Conservation (phyloP, 2,888 invertebrate genomes). For the Caenorhabditis afra region DNA sequence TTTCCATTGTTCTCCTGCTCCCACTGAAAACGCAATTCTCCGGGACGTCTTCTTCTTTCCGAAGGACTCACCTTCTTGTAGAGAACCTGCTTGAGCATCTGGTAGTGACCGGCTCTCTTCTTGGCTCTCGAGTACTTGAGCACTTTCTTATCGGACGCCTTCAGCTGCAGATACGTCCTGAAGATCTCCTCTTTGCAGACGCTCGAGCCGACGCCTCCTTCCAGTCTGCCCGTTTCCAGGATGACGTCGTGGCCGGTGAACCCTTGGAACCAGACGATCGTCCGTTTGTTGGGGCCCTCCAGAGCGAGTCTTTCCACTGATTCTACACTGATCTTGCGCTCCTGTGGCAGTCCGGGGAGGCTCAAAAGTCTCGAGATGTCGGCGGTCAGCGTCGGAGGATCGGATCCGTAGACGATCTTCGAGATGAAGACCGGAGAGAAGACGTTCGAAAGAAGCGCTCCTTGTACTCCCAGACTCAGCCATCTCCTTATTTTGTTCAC, state of each 20-base stretch:
- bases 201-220: constrained; percentile 1
- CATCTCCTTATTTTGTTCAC: constrained; percentile 81
- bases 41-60: too few species aligned
- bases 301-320: constrained; percentile 6
- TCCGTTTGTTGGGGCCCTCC: neutral
- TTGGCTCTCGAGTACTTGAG: constrained; percentile 45
- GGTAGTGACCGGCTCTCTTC: constrained; percentile 43
- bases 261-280: constrained; percentile 31
- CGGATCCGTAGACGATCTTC: constrained; percentile 26
- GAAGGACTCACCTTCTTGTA: constrained; percentile 34
- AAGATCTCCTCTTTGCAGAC: constrained; percentile 42
- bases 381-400: constrained; percentile 4
- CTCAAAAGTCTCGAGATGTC: constrained; percentile 8
- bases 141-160: constrained; percentile 5
- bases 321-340: constrained; percentile 14
- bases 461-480: constrained; percentile 83
- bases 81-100: constrained; percentile 24
- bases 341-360: neutral
- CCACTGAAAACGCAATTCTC: constrained; percentile 27
- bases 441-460: constrained; percentile 84
- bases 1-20: constrained; percentile 37
- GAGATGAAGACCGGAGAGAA: constrained; percentile 83
- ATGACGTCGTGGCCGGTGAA: constrained; percentile 24
- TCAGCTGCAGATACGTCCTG: constrained; percentile 29
- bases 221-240: constrained; percentile 7